phyloP scores from a whole-genome alignment of 2,113 vertebrate species.

The Trogon melanurus region DNA sequence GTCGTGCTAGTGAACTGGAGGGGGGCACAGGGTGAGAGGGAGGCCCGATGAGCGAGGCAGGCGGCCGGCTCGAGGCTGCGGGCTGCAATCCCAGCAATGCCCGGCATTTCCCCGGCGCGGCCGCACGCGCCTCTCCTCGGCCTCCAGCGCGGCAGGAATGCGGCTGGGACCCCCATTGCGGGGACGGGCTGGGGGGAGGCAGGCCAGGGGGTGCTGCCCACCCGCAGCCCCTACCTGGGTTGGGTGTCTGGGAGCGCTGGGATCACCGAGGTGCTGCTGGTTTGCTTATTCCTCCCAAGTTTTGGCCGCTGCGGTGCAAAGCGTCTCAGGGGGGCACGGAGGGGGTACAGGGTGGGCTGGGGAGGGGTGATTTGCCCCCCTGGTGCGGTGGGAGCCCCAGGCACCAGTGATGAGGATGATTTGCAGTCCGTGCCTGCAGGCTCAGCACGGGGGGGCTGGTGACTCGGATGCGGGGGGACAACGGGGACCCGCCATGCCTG shows the following conservation, averaged over 20 bases:
- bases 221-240: background rate
- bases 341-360: background rate
- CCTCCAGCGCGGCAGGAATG: slow-evolving; percentile 52
- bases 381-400: background rate
- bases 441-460: accelerated
- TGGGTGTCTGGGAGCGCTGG: accelerated
- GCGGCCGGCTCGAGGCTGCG: background rate
- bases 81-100: slow-evolving; percentile 55
- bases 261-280: background rate
- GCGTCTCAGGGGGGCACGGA: background rate
- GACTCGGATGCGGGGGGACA: background rate
- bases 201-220: background rate
- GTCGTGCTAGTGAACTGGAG: accelerated
- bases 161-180: background rate
- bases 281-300: background rate
- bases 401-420: accelerated
- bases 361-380: background rate
- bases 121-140: background rate
- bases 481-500: accelerated
- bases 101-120: slow-evolving; percentile 52
- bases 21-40: background rate
- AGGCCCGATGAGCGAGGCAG: background rate
- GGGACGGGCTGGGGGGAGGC: background rate
- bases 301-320: accelerated
- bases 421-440: accelerated